Base-by-base conservation (phyloP, 1,140 invertebrate species). In the Drosophila yakuba region DNA sequence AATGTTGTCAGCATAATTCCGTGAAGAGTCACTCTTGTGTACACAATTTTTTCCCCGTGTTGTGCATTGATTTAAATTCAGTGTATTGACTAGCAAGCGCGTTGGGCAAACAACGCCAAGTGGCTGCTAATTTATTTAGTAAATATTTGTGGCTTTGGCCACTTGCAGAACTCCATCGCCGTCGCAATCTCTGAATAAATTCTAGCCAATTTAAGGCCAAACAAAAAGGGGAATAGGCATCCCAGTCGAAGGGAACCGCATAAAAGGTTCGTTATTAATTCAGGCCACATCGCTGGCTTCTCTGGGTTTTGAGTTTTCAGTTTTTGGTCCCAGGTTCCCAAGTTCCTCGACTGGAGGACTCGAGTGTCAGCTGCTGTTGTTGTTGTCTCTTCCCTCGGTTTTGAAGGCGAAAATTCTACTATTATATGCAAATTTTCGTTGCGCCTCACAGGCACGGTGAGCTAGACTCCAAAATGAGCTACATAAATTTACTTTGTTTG, bases 341-440 rank as follows among this genome's bases (percentile, higher is more conserved):
- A 55, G 45, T 64, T 32, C 20, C 38, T 38, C 20, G 25, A 15
- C 32, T 15, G 28, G 64, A 56, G 66, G 32, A 32, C 32, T 57
- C 35, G 43, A 63, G 62, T 69, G 81, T 78, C 82, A 81, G 74
- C 74, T 78, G 54, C n/a, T 39, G 43, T 28, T 44, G 32, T 44
- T 38, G 36, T 48, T n/a, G 23, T 38, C 12, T 25, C 44, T 17
- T 43, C 11, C 0, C 35, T 7, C 7, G 25, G 10, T 20, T 41
- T 43, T 36, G 25, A 36, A 36, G 60, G 60, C 60, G 82, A 60
- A 78, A 71, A 78, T 86, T 81, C 76, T 78, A 25, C 68, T 71
- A 86, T 75, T 81, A 86, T 86, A 86, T 85, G 82, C 82, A 85
- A 85, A 85, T 84, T 84, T 79, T 60, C 62, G 69, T 57, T 64